Evolutionary conservation across 1,140 invertebrate species (phyloP), one percentile per base, ranked within the genome.

Genomic region (Eriosoma lanigerum): DNA sequence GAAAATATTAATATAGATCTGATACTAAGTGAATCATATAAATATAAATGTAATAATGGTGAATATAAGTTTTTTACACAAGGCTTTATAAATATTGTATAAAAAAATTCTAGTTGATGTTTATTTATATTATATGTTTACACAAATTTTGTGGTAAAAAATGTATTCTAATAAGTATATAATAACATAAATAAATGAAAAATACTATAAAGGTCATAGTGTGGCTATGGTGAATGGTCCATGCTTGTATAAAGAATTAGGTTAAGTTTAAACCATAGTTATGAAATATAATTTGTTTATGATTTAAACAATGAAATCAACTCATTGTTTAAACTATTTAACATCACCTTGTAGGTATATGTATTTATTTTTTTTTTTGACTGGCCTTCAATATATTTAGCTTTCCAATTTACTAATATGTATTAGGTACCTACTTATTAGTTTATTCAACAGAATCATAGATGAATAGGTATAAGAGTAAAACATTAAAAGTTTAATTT

Each of bases 311-410:
- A 38, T 38, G 32, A 38, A 38, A 38, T 38, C 32, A 8, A 85
- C 89, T 93, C 90, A 82, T 89, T 87, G 15, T 86, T 84, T 3
- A 9, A 90, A 86, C 10, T 9, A 83, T 52, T n/a, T 87, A 86
- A 81, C 29, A 73, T 70, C 75, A 86, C 84, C 44, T 87, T 86
- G 10, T 84, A 46, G 13, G 17, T 26, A 21, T 17, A 21, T 3
- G 54, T 58, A 58, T 21, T n/a, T 58, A 58, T 26, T 21, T 58
- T 21, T 1, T 15, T 58, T 4, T n/a, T 8, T 48, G 21, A 48
- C 13, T 70, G 38, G 32, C 66, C 66, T 70, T 70, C 66, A 70
- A 15, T 9, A 0, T 46, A 48, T 70, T 48, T 17, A 46, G 15
- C 46, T 15, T 21, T 21, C 21, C 8, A 68, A 24, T 46, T 26